phyloP scores from a whole-genome alignment of 2,797 vertebrate species.

The Sebastes itinus region DNA sequence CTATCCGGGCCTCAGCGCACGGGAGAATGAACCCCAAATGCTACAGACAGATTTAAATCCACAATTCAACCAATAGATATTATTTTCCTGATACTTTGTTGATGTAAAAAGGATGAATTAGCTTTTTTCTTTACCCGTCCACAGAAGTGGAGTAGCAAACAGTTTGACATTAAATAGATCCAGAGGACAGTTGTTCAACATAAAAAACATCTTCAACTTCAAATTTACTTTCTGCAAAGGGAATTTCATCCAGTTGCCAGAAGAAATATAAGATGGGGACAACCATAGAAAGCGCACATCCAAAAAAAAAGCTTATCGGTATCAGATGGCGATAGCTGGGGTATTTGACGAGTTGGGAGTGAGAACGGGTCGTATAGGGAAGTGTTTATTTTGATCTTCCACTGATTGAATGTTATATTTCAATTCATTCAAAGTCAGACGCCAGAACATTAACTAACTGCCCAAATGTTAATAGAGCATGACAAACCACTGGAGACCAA shows the following conservation, averaged over 20 bases:
- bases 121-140: not conserved
- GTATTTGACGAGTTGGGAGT: too few relatives aligned
- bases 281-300: not conserved
- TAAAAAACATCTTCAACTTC: not conserved
- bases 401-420: not conserved
- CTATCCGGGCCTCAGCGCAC: not conserved
- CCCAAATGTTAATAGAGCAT: not conserved
- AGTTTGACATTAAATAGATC: not conserved
- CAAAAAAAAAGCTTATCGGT: not conserved
- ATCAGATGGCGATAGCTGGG: too few relatives aligned
- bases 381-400: not conserved
- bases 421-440: not conserved
- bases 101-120: not conserved
- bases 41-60: not conserved
- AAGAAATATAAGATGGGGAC: not conserved
- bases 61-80: not conserved
- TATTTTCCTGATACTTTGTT: not conserved
- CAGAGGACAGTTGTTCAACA: not conserved
- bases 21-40: not conserved
- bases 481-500: constrained; percentile 18
- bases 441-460: not conserved
- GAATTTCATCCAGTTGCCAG: not conserved
- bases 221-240: not conserved
- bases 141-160: not conserved
- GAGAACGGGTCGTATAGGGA: not conserved